Base-by-base conservation (phyloP, 2,797 vertebrate genomes). In the Coendou prehensilis region DNA sequence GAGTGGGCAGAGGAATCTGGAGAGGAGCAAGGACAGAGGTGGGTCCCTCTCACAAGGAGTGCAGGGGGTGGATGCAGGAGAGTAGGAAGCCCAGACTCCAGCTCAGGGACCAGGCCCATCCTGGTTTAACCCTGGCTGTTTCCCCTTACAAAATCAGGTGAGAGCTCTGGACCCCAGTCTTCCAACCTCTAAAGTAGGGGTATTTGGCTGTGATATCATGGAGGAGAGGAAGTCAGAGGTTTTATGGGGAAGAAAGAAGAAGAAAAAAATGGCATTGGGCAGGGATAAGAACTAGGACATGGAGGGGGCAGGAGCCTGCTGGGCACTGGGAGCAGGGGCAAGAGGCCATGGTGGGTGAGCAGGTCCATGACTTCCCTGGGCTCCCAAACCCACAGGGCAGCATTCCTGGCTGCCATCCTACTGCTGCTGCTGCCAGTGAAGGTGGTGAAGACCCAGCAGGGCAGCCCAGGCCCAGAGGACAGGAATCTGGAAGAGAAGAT, bases 131-230 rank as follows among this genome's bases (percentile, higher is more conserved):
- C 18, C 75, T 76, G 37, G 41, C 28, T 61, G 50, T 64, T 13
- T 9, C 45, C 33, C 20, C n/a, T 59, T 56, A 20, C 23, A 15
- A 5, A 26, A 11, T n/a, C 71, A 64, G 45, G 37, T 50, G 47
- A 90, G 63, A 22, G 41, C 87, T 84, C 59, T 5, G 26, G 41
- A 7, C 37, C 59, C 79, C 67, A 9, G 17, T 20, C 59, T 78
- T 33, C 52, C 30, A 47, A 54, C 41, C 41, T 78, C 41, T 45
- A 54, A 61, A 73, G 57, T 4, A 1, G 5, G 47, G 26, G 22
- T 26, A 33, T 59, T 50, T 1, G 37, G 80, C 71, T 96, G 50
- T 97, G 96, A 98, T 84, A 86, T 98, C 96, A 98, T 56, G 96
- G 95, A 97, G 57, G 87, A 93, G 89, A n/a, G 28, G 90, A 95